Evolutionary conservation across 2,797 vertebrate species (phyloP).

Genomic region (Betta splendens): DNA sequence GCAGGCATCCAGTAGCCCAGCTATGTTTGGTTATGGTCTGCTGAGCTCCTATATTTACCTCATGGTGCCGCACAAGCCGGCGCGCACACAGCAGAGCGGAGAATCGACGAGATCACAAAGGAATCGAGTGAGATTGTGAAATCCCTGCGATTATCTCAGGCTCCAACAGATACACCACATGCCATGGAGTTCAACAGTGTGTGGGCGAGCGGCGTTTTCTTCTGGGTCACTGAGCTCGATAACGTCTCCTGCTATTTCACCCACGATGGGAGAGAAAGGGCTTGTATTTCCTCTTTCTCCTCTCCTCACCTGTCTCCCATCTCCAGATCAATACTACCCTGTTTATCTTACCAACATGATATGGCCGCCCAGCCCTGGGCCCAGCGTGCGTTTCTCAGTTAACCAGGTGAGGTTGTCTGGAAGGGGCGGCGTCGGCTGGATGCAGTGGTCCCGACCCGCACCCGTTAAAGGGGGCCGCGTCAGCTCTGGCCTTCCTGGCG

Average conservation of each 20-base stretch:
- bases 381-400: conserved; percentile 16
- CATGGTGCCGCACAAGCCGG: neutral
- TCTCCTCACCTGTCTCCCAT: conserved; percentile 49
- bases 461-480: too few species aligned
- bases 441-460: too few species aligned
- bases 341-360: conserved; percentile 67
- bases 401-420: too few species aligned
- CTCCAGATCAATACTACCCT: conserved; percentile 73
- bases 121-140: conserved; percentile 16
- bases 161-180: conserved; percentile 14
- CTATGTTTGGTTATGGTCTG: neutral
- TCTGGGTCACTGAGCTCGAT: conserved; percentile 59
- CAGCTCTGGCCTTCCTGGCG: too few species aligned
- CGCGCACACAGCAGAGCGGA: conserved; percentile 4
- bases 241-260: conserved; percentile 72
- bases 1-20: neutral
- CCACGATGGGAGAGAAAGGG: conserved; percentile 44
- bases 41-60: conserved; percentile 4
- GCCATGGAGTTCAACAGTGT: conserved; percentile 29
- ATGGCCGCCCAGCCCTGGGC: conserved; percentile 39
- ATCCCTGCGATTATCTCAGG: conserved; percentile 23
- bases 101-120: conserved; percentile 19
- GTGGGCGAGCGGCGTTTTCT: conserved; percentile 48
- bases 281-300: conserved; percentile 49
- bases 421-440: too few species aligned